A percentile compares a stretch with the other conserved stretches of the same genome.
phyloP scores from a whole-genome alignment of 2,113 vertebrate genomes.

The Paradisaea rubra region DNA sequence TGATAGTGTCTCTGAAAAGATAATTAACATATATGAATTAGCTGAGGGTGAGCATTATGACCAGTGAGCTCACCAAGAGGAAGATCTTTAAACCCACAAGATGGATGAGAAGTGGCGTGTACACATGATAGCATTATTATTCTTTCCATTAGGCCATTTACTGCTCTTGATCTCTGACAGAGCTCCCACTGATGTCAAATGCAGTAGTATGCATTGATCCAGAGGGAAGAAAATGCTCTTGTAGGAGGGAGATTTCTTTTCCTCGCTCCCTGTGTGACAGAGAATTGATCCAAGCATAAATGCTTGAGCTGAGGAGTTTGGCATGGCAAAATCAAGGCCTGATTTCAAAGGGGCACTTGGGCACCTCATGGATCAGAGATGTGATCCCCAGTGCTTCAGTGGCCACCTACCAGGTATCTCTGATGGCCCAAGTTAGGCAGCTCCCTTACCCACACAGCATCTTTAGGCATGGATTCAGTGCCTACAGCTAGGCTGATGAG shows the following conservation, averaged over 20 bases:
- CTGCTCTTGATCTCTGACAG: conserved; percentile 18
- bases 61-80: background rate
- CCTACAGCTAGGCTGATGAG: background rate
- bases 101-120: background rate
- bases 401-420: background rate
- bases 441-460: background rate
- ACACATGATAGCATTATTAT: background rate
- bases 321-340: background rate
- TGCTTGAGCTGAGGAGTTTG: background rate
- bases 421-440: background rate
- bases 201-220: background rate
- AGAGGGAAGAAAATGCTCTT: background rate
- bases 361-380: background rate
- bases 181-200: conserved; percentile 15
- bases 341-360: background rate
- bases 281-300: conserved; percentile 11
- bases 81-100: conserved; percentile 10
- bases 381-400: fast-evolving
- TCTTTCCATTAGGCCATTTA: conserved; percentile 34
- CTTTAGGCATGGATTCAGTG: background rate
- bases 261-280: background rate
- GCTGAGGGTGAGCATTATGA: background rate
- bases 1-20: background rate
- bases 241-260: background rate
- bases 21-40: conserved; percentile 30